Percentiles rank a stretch among this genome's conserved stretches.
These are phyloP conservation scores for Denticeps clupeoides DNA, from an alignment of 2,797 vertebrate genomes.

Conservation along the genomic window DNA sequence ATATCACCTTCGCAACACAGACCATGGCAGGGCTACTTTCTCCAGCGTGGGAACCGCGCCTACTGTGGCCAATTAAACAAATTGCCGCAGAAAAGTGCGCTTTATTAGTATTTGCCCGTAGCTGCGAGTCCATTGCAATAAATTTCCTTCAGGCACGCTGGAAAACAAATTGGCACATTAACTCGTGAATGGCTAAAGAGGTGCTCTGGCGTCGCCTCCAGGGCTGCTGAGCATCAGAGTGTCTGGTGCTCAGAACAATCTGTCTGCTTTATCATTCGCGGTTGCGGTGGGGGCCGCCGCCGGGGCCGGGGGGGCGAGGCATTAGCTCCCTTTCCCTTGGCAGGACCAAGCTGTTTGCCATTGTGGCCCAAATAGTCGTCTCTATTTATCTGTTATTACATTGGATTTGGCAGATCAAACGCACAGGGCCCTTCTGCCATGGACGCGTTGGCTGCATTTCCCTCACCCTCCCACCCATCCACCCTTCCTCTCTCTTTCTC, in stretches of 20 bases:
- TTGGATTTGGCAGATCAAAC: conserved; percentile 59
- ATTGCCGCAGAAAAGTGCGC: conserved; percentile 79
- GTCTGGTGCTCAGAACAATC: conserved; percentile 73
- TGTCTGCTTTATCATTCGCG: conserved; percentile 74
- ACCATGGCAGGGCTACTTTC: conserved; percentile 26
- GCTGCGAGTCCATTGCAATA: conserved; percentile 63
- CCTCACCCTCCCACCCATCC: conserved; percentile 3
- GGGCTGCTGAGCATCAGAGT: conserved; percentile 62
- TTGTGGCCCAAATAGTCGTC: conserved; percentile 54
- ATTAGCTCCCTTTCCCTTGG: conserved; percentile 60
- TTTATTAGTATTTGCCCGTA: conserved; percentile 89
- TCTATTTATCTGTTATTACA: conserved; percentile 66
- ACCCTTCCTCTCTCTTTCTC: neutral
- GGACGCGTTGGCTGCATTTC: conserved; percentile 42
- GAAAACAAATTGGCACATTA: conserved; percentile 77
- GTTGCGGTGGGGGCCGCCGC: conserved; percentile 50
- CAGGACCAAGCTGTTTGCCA: conserved; percentile 61
- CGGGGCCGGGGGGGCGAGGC: conserved; percentile 47
- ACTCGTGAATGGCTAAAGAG: conserved; percentile 62
- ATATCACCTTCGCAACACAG: too few species aligned
- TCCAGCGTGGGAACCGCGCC: conserved; percentile 50
- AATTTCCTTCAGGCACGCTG: conserved; percentile 69
- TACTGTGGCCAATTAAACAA: conserved; percentile 89
- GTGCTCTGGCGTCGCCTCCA: conserved; percentile 55
- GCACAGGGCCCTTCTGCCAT: conserved; percentile 46